Conservation (phyloP, 2,888 invertebrate species). For the Diarsia mendica region DNA sequence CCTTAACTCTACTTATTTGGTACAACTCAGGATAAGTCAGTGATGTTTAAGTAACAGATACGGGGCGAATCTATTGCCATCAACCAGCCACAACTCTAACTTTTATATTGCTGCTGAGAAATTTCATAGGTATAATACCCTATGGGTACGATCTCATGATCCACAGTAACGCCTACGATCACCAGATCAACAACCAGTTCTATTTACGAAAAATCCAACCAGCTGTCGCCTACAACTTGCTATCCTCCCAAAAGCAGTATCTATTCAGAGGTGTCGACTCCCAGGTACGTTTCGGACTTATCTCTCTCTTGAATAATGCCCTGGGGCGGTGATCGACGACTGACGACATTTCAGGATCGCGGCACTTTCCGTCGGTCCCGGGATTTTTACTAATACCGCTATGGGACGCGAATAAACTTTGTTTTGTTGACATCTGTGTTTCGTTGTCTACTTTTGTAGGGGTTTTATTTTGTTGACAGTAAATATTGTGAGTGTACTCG, state of each 20-base stretch:
- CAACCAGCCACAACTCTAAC: no score
- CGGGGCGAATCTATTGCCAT: background rate
- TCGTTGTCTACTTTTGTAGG: conserved; percentile 4
- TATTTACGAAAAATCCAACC: background rate
- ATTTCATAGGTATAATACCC: no score
- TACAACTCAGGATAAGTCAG: no score
- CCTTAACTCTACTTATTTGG: no score
- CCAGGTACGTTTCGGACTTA: conserved; percentile 76
- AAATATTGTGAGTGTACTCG: background rate
- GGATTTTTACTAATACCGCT: conserved; percentile 67
- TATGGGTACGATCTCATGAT: no score
- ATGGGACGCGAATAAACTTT: conserved; percentile 61
- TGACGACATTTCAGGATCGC: conserved; percentile 78
- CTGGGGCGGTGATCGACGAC: conserved; percentile 81
- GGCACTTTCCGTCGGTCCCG: conserved; percentile 61
- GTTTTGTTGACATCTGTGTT: conserved; percentile 54
- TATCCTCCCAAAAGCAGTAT: conserved; percentile 62
- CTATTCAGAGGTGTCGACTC: conserved; percentile 74
- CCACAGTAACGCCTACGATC: background rate
- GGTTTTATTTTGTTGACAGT: conserved; percentile 9
- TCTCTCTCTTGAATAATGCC: conserved; percentile 82
- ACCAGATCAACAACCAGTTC: background rate
- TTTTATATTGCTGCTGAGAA: no score
- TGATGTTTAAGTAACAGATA: background rate
- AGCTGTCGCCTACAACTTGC: conserved; percentile 17